Evolutionary conservation across 2,888 invertebrate species (phyloP).

Genomic region (Metalampra italica): DNA sequence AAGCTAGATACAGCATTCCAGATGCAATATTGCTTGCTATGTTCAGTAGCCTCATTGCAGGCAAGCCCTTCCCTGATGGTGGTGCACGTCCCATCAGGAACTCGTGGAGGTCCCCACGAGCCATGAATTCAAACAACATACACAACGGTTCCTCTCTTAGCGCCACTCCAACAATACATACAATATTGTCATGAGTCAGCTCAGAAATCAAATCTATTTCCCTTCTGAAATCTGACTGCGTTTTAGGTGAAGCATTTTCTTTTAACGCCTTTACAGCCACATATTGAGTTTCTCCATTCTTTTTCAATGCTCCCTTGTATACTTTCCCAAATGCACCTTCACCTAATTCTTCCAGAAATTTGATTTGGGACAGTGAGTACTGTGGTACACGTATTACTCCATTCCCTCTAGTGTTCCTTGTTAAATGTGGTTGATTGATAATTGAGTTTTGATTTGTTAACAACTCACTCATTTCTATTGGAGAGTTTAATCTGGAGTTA

Average conservation of each 20-base stretch:
- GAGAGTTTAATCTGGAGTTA: slow-evolving; percentile 85
- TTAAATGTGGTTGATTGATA: slow-evolving; percentile 65
- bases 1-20: slow-evolving; percentile 92
- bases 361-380: slow-evolving; percentile 90
- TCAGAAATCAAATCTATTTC: slow-evolving; percentile 97
- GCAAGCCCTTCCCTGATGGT: slow-evolving; percentile 86
- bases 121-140: slow-evolving; percentile 99
- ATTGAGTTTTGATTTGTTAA: slow-evolving; percentile 76
- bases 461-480: slow-evolving; percentile 91
- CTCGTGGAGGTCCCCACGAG: slow-evolving; percentile 97
- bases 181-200: slow-evolving; percentile 96
- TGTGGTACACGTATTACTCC: slow-evolving; percentile 85
- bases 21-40: slow-evolving; percentile 92
- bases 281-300: slow-evolving; percentile 82
- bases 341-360: slow-evolving; percentile 93
- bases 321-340: slow-evolving; percentile 99
- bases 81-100: slow-evolving; percentile 95
- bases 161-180: slow-evolving; percentile 95
- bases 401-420: slow-evolving; percentile 70
- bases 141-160: slow-evolving; percentile 93
- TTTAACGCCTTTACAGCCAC: slow-evolving; percentile 97
- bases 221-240: slow-evolving; percentile 93
- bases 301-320: slow-evolving; percentile 94
- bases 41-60: slow-evolving; percentile 92
- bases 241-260: slow-evolving; percentile 94